Conservation (phyloP, 2,888 invertebrate species). For the Trissolcus japonicus region DNA sequence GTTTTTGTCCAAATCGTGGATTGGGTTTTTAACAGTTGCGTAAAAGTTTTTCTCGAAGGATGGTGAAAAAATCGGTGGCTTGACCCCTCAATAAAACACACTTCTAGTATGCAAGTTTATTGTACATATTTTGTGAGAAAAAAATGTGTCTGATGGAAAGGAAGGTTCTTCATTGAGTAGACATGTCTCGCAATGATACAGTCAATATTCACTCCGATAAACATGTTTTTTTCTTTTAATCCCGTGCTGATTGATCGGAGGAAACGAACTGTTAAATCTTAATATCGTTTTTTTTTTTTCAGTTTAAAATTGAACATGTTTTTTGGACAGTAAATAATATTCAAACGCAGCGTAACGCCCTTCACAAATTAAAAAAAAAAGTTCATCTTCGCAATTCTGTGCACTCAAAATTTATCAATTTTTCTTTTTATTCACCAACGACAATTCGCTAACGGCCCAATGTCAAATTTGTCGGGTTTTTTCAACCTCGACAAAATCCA, state of each 20-base stretch:
- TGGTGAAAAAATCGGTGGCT: constrained; percentile 40
- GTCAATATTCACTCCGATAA: constrained; percentile 29
- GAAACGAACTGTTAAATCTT: constrained; percentile 15
- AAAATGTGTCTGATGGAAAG: constrained; percentile 47
- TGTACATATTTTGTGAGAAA: constrained; percentile 54
- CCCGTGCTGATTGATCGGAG: constrained; percentile 14
- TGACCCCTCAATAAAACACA: constrained; percentile 59
- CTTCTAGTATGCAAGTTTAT: constrained; percentile 53
- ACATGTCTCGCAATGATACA: constrained; percentile 36
- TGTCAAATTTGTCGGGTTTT: too few species aligned
- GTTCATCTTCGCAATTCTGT: too few species aligned
- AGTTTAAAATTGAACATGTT: neutral
- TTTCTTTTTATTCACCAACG: too few species aligned
- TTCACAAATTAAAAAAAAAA: constrained; percentile 47
- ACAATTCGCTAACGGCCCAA: too few species aligned
- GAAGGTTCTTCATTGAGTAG: constrained; percentile 32
- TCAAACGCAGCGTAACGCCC: constrained; percentile 53
- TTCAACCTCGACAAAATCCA: constrained; percentile 30
- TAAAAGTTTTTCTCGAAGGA: constrained; percentile 5
- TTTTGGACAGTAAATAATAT: constrained; percentile 33
- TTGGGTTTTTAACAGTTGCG: constrained; percentile 4
- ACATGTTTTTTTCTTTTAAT: constrained; percentile 23
- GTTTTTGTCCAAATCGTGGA: too few species aligned
- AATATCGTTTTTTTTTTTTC: constrained; percentile 4
- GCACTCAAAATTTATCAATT: too few species aligned